Base-by-base conservation (phyloP, 2,113 vertebrate genomes). In the Burhinus oedicnemus region DNA sequence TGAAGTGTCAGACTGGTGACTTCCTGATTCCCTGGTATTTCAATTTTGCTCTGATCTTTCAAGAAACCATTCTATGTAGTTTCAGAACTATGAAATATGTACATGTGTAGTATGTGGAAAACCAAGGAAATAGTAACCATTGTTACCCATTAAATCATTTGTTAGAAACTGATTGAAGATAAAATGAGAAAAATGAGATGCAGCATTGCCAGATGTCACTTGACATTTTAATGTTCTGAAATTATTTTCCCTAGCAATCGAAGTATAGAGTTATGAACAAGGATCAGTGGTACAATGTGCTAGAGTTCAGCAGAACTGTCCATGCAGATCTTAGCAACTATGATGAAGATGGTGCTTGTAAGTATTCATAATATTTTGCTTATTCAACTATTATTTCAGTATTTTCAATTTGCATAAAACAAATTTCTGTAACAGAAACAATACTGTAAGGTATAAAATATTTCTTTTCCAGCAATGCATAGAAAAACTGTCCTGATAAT, bases 261-360 rank as follows among this genome's bases (percentile, higher is more conserved):
- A 99, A 99, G 95, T 99, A 99, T 87, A 99, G 99, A 96, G 99
- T 99, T 78, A 98, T 99, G 98, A 99, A 99, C 97, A 99, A 99
- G 98, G 99, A 99, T 98, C 99, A 99, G 98, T 99, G 99, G 99
- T 99, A 99, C 98, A 99, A 99, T 21, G 99, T 99, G 74, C 98
- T 99, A 98, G 99, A 99, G 98, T 99, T 99, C 98, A 99, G 99
- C 98, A 98, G 99, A 94, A 99, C 99, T 90, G 99, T 99, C 87
- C 98, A 99, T 95, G 97, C 99, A 34, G 99, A 99, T 98, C 99
- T 99, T 98, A 99, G 99, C 97, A 99, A 99, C 98, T 99, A 99
- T 34, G 99, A 99, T 91, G 99, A 99, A 98, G 99, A 99, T 68
- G 99, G 99, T 93, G 99, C 99, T 90, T 99, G 99, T 99, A 97